A percentile compares a stretch with the other conserved stretches of the same genome.
phyloP scores from a whole-genome alignment of 2,888 invertebrate genomes.

The Mantis religiosa region DNA sequence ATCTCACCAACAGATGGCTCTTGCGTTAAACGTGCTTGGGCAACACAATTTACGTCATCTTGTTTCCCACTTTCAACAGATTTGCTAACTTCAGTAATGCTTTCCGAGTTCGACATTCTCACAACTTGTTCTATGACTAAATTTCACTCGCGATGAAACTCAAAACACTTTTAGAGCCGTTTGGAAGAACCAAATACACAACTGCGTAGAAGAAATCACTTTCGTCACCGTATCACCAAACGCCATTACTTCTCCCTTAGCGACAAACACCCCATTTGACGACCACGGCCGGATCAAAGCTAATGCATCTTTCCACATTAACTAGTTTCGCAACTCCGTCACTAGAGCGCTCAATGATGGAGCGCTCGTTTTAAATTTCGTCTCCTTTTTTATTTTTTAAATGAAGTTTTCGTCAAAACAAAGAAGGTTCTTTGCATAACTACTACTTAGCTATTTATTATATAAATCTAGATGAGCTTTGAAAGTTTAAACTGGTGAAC shows the following conservation, averaged over 20 bases:
- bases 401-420: too few relatives aligned
- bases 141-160: background rate
- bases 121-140: background rate
- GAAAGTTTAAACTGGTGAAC: too few relatives aligned
- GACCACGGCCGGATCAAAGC: background rate
- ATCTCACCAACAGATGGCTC: conserved; percentile 18
- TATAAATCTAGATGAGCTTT: too few relatives aligned
- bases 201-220: background rate
- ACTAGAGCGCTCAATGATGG: background rate
- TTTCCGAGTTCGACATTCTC: background rate
- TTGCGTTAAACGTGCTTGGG: background rate
- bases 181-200: background rate
- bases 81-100: background rate
- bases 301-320: background rate
- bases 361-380: background rate
- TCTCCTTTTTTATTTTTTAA: too few relatives aligned
- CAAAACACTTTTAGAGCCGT: background rate
- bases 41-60: conserved; percentile 20
- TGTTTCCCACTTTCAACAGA: background rate
- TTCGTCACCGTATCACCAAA: background rate
- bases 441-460: too few relatives aligned
- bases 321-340: background rate
- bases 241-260: background rate
- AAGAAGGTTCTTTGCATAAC: too few relatives aligned
- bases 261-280: background rate